Percentiles rank a stretch among this genome's conserved stretches.
phyloP scores from a whole-genome alignment of 1,140 invertebrate genomes.

The Diprion similis region DNA sequence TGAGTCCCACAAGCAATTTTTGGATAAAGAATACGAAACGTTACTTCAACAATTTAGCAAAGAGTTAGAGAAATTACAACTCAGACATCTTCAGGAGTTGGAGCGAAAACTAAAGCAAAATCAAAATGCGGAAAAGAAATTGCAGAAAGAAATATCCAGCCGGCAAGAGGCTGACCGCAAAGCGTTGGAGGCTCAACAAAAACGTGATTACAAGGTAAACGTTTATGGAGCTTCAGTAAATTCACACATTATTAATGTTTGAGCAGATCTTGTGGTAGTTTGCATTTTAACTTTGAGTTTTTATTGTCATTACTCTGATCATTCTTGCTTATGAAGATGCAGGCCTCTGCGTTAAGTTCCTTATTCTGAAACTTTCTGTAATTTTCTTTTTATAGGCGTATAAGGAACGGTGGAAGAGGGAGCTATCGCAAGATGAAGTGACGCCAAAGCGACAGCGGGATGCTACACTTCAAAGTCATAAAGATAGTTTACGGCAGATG shows the following conservation, averaged over 20 bases:
- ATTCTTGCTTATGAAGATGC: too few relatives aligned
- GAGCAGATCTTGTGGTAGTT: too few relatives aligned
- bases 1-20: slow-evolving; percentile 92
- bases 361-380: neutral
- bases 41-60: slow-evolving; percentile 89
- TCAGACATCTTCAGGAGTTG: slow-evolving; percentile 88
- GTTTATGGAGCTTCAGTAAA: too few relatives aligned
- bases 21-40: slow-evolving; percentile 97
- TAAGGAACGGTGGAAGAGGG: slow-evolving; percentile 96
- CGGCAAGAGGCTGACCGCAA: slow-evolving; percentile 91
- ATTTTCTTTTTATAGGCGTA: slow-evolving; percentile 66
- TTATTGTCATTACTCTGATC: too few relatives aligned
- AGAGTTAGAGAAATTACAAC: slow-evolving; percentile 89
- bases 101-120: slow-evolving; percentile 91
- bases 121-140: slow-evolving; percentile 87
- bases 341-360: too few relatives aligned
- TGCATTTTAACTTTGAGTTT: too few relatives aligned
- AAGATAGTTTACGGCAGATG: slow-evolving; percentile 89
- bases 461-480: slow-evolving; percentile 89
- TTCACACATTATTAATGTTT: too few relatives aligned
- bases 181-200: slow-evolving; percentile 89
- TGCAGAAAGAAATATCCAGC: slow-evolving; percentile 89
- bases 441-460: slow-evolving; percentile 93
- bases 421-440: slow-evolving; percentile 88
- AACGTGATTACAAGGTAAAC: slow-evolving; percentile 91